Conservation (phyloP, 2,888 invertebrate genomes). For the Sepiola atlantica region DNA sequence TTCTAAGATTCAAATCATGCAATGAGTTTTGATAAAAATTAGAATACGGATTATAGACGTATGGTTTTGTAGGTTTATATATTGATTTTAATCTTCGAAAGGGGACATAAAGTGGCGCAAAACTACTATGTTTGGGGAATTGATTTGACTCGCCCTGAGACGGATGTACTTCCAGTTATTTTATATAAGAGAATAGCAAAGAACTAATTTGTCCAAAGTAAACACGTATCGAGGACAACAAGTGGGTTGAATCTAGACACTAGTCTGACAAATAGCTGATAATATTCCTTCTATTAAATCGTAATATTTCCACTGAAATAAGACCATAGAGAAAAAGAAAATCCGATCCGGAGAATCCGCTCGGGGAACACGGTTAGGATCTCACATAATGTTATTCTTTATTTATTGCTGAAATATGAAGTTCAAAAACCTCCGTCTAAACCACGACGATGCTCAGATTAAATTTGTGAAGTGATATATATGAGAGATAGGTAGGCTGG, state of each 20-base stretch:
- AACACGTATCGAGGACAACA: neutral
- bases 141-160: no score
- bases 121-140: no score
- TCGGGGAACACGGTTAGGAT: neutral
- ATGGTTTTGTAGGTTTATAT: no score
- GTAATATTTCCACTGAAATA: neutral
- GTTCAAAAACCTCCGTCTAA: neutral
- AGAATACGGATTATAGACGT: no score
- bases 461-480: neutral
- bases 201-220: neutral
- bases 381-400: neutral
- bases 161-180: no score
- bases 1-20: no score
- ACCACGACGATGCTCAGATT: neutral
- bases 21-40: no score
- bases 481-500: neutral
- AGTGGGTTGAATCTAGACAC: neutral
- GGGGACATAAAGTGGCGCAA: no score
- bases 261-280: neutral
- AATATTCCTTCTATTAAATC: neutral
- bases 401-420: neutral
- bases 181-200: no score
- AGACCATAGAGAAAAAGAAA: neutral
- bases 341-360: neutral
- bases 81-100: no score